Evolutionary conservation across 2,797 vertebrate genomes (phyloP), one percentile per base, ranked within the genome.

Genomic region (Hemitrygon akajei): DNA sequence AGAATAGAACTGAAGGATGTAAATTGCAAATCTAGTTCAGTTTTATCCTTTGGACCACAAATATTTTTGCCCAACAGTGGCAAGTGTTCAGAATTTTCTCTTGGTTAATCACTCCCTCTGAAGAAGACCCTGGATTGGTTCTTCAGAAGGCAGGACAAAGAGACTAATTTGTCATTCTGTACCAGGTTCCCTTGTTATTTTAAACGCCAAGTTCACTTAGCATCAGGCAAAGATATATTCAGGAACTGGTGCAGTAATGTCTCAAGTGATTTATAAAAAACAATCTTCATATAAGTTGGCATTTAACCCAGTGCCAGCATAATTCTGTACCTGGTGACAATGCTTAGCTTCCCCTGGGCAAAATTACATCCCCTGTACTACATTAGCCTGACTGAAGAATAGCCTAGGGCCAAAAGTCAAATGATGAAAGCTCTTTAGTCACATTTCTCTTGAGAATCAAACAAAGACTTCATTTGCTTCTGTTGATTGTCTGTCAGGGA

Each of bases 241-340:
- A 89, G 30, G 86, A 89, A 66, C 63, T 66, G 58, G 86, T 66
- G 86, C 86, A 66, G 58, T 34, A 89, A 66, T 9, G 60, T 89
- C 60, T 89, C 60, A 58, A 84, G 30, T 89, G 30, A 89, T 89
- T 89, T 66, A 89, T 63, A 66, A 63, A 89, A 89, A 60, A 0
- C n/a, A 66, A 7, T 22, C 16, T 22, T 9, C 66, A 89, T 37
- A 34, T 7, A 89, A 63, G 86, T 66, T 89, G n/a, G 86, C 60
- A 89, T 66, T 89, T 89, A 89, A 89, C 86, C 86, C 60, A 89
- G 34, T n/a, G 20, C 16, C 86, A 9, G n/a, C 60, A 7, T 20
- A 34, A n/a, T 89, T 66, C 60, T 89, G 14, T 9, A 89, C n/a
- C n/a, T 89, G 86, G 60, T 89, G n/a, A 66, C 82, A n/a, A n/a